These are phyloP conservation scores for Nebria salina DNA, from an alignment of 2,888 invertebrate species.

Conservation along the genomic window DNA sequence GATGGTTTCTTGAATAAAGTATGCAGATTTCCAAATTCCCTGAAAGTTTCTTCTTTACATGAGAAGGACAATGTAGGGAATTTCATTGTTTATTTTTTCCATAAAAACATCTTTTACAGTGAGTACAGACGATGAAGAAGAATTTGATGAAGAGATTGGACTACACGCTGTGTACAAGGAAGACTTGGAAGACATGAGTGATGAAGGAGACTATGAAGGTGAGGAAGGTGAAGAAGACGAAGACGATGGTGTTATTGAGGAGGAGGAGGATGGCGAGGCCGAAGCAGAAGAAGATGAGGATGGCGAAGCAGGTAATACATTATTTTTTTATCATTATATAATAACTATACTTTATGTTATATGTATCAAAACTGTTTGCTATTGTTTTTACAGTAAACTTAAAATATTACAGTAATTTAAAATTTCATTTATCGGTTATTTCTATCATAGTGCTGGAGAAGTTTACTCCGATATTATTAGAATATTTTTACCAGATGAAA, in stretches of 20 bases:
- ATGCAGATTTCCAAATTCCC: no score
- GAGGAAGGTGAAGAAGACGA: conserved; percentile 63
- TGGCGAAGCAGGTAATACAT: conserved; percentile 61
- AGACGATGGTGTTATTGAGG: conserved; percentile 61
- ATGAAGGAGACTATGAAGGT: conserved; percentile 65
- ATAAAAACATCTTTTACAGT: conserved; percentile 63
- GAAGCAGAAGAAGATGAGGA: conserved; percentile 56
- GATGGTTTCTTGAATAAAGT: no score
- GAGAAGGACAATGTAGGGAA: no score
- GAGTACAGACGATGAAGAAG: conserved; percentile 73
- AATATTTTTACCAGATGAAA: no score
- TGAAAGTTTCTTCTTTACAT: no score
- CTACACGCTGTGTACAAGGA: conserved; percentile 62
- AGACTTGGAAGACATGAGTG: conserved; percentile 69
- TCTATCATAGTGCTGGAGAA: no score
- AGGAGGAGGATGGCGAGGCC: conserved; percentile 61
- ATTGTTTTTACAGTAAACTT: neutral
- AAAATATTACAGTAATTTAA: no score
- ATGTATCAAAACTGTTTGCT: neutral
- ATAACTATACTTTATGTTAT: neutral
- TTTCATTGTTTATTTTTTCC: no score
- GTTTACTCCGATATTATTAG: no score
- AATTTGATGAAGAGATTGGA: conserved; percentile 63
- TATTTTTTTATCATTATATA: neutral
- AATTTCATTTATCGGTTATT: no score